phyloP scores from a whole-genome alignment of 2,888 invertebrate genomes.

The Linnaemya tessellans region DNA sequence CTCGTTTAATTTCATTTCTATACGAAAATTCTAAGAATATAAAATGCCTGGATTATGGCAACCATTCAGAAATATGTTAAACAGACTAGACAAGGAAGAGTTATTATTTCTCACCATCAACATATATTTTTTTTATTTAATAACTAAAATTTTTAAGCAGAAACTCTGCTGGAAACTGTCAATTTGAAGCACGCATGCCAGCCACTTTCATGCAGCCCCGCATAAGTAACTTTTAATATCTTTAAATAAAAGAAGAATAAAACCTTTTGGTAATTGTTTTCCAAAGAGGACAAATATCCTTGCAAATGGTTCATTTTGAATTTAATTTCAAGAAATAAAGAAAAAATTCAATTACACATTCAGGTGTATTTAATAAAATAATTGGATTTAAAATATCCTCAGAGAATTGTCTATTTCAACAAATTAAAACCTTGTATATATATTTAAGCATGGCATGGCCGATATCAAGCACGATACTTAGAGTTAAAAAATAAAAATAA shows the following conservation, averaged over 20 bases:
- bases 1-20: no score
- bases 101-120: no score
- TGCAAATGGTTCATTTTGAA: background rate
- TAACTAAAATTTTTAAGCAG: background rate
- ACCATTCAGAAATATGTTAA: no score
- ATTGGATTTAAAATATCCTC: conserved; percentile 20
- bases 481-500: no score
- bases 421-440: conserved; percentile 58
- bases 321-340: background rate
- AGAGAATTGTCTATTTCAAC: conserved; percentile 18
- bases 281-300: background rate
- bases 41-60: no score
- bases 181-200: background rate
- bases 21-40: no score
- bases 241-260: background rate
- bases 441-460: conserved; percentile 19
- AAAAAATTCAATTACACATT: conserved; percentile 12
- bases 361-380: conserved; percentile 32
- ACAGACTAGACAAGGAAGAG: no score
- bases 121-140: background rate
- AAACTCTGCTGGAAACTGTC: background rate
- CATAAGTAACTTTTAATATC: background rate
- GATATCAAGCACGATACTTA: background rate
- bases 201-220: background rate
- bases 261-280: background rate